Conservation (phyloP, 2,888 invertebrate genomes). For the Leucophora obtusa region DNA sequence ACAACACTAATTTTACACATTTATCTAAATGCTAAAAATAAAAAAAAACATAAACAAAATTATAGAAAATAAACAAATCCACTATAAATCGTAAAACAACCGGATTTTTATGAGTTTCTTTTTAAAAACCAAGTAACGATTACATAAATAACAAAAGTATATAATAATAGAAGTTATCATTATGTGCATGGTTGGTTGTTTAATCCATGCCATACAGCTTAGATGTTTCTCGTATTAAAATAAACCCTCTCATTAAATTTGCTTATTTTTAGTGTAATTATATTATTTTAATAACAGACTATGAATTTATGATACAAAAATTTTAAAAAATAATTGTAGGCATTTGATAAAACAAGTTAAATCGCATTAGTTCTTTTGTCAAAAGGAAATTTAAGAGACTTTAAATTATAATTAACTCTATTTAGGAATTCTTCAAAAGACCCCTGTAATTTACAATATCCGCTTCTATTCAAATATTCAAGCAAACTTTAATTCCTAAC, state of each 20-base stretch:
- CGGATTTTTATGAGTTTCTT: not conserved
- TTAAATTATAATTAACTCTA: no score
- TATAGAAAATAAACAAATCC: not conserved
- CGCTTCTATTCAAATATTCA: no score
- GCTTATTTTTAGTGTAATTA: not conserved
- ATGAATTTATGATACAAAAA: no score
- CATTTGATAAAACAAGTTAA: no score
- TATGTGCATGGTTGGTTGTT: conserved; percentile 37
- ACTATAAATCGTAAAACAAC: not conserved
- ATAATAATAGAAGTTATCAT: conserved; percentile 28
- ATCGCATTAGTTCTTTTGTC: no score
- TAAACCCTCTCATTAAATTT: conserved; percentile 35
- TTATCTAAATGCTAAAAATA: not conserved
- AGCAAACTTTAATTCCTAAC: no score
- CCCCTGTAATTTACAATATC: no score
- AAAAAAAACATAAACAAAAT: not conserved
- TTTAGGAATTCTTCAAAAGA: no score
- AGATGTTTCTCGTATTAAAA: not conserved
- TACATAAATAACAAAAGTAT: conserved; percentile 19
- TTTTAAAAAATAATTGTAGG: no score
- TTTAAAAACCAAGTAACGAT: not conserved
- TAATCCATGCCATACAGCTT: not conserved
- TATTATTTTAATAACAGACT: no score
- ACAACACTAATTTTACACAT: not conserved
- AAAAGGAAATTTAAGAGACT: no score